phyloP scores from a whole-genome alignment of 2,888 invertebrate genomes.

The Ellobium chinense region DNA sequence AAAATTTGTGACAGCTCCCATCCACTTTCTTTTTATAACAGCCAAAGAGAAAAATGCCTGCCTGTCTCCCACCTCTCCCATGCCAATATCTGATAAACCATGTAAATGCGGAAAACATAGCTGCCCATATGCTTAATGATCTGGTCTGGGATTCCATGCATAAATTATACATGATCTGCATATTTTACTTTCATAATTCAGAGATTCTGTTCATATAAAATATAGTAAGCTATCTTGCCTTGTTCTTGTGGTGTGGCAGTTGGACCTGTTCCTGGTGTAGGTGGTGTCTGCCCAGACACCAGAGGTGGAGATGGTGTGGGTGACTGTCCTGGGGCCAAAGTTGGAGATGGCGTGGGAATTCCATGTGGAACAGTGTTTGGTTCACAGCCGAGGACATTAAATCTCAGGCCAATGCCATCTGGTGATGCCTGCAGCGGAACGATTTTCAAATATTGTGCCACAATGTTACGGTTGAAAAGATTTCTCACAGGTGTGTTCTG shows the following conservation, averaged over 20 bases:
- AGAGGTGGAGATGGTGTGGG: neutral
- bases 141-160: too few relatives aligned
- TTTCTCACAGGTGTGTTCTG: constrained; percentile 57
- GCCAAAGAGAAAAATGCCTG: too few relatives aligned
- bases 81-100: too few relatives aligned
- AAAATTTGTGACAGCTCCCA: too few relatives aligned
- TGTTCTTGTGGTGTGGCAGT: neutral
- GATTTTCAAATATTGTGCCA: constrained; percentile 63
- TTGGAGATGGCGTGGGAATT: constrained; percentile 46
- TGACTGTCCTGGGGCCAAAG: neutral
- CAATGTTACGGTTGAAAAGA: constrained; percentile 66
- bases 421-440: constrained; percentile 57
- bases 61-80: too few relatives aligned
- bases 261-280: neutral
- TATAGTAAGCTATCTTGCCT: neutral
- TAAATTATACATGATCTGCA: too few relatives aligned
- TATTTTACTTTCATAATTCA: too few relatives aligned
- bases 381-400: constrained; percentile 67
- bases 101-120: too few relatives aligned
- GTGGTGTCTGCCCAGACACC: neutral
- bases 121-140: too few relatives aligned
- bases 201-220: neutral
- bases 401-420: constrained; percentile 57
- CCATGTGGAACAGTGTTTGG: constrained; percentile 55
- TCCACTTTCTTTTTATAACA: too few relatives aligned